Conservation (phyloP, 1,140 invertebrate species). For the Aphis gossypii region DNA sequence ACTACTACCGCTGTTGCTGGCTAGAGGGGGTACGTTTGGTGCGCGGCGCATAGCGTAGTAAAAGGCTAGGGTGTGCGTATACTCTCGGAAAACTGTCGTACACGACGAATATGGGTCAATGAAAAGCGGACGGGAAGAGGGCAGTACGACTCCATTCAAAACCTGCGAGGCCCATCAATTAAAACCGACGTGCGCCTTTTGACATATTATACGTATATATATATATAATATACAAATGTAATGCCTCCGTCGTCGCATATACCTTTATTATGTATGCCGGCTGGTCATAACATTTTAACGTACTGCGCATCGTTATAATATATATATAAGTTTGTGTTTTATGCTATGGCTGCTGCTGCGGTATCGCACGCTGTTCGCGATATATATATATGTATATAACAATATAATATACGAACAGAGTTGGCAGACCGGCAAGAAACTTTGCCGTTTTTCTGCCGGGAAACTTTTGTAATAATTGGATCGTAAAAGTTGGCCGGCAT, state of each 20-base stretch:
- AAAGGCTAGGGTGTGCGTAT: not conserved
- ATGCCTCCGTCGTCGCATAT: not conserved
- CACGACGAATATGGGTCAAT: conserved; percentile 46
- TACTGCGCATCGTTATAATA: not conserved
- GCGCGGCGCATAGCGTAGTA: not conserved
- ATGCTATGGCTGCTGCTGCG: not conserved
- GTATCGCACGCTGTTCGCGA: not conserved
- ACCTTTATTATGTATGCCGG: not conserved
- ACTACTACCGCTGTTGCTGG: not conserved
- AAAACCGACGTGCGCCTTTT: not conserved
- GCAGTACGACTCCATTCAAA: conserved; percentile 21
- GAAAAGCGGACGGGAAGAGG: not conserved
- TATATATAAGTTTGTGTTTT: not conserved
- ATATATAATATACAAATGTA: not conserved
- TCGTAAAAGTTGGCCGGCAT: conserved; percentile 48
- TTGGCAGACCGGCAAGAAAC: conserved; percentile 45
- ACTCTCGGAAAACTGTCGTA: not conserved
- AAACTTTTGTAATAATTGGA: conserved; percentile 55
- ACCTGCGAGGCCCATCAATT: conserved; percentile 48
- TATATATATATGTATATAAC: not conserved
- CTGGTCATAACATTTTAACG: conserved; percentile 8
- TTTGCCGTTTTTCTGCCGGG: conserved; percentile 14
- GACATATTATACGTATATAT: not conserved
- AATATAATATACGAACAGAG: not conserved
- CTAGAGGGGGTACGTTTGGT: not conserved